Evolutionary conservation across 2,113 vertebrate genomes (phyloP), one percentile per base, ranked within the genome.

Genomic region (Pogona vitticeps): DNA sequence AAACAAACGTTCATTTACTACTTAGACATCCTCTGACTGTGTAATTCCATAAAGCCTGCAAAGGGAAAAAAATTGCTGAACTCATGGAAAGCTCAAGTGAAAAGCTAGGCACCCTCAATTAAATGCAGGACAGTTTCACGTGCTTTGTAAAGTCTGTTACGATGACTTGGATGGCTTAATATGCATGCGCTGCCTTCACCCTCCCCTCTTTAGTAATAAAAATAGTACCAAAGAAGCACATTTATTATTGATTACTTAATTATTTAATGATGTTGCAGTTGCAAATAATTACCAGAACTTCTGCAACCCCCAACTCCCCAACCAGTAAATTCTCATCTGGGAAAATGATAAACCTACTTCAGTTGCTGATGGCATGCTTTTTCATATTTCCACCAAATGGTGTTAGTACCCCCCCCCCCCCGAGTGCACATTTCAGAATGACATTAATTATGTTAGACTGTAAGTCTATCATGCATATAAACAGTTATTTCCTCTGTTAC

Each of bases 231-330:
- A 90, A 92, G 42, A 82, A 90, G 26, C 21, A 89, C 89, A 91
- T 85, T 82, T 91, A 93, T 94, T 93, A 92, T 94, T 93, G 92
- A 95, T 95, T 92, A 85, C 85, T 82, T 90, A 90, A 90, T 46
- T 46, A 86, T 80, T 91, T 86, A 92, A 76, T 85, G 84, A 82
- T 92, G 80, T 67, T 33, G 40, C 42, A 81, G 8, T 15, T 92
- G 87, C 77, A 92, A 94, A 90, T 93, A 94, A 94, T 91, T 92
- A 71, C 81, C 38, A 91, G 76, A 75, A 76, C 52, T 31, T 88
- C 93, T 21, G 3, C n/a, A n/a, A 40, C 14, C 56, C 14, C 59
- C 58, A 76, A 77, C 81, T 82, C 67, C 7, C 26, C 72, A 52
- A 77, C 10, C 89, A 86, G 77, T 91, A 93, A 89, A 92, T 92